phyloP scores from a whole-genome alignment of 1,140 invertebrate genomes.

The Anoplophora glabripennis region DNA sequence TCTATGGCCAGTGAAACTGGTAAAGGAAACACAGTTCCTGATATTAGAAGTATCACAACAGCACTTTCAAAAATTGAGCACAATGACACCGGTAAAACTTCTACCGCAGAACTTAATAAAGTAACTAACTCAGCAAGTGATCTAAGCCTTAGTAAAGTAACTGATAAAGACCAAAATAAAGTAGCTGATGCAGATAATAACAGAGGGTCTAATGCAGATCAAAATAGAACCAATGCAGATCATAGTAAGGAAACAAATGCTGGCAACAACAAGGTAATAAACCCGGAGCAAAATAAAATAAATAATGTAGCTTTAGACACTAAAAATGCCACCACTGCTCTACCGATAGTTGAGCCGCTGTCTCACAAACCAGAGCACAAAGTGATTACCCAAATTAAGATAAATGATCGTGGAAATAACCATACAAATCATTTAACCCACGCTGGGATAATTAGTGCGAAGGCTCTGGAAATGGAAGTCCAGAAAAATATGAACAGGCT shows the following conservation, averaged over 20 bases:
- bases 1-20: constrained; percentile 26
- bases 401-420: constrained; percentile 23
- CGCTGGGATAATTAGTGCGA: constrained; percentile 28
- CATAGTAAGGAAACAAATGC: too few species aligned
- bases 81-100: not conserved
- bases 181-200: too few species aligned
- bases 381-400: constrained; percentile 6
- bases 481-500: constrained; percentile 39
- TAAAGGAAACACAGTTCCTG: constrained; percentile 13
- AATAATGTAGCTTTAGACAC: constrained; percentile 13
- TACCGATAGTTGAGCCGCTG: constrained; percentile 22
- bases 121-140: too few species aligned
- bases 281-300: not conserved
- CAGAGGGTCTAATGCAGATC: too few species aligned
- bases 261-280: not conserved
- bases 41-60: constrained; percentile 25
- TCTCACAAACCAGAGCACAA: constrained; percentile 5
- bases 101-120: too few species aligned
- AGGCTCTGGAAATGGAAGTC: constrained; percentile 29
- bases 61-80: constrained; percentile 20
- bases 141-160: too few species aligned
- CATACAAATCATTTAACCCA: constrained; percentile 31
- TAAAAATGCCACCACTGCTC: constrained; percentile 24
- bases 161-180: too few species aligned
- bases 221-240: too few species aligned